Base-by-base conservation (phyloP, 2,797 vertebrate genomes). In the Toxotes lorentzi region DNA sequence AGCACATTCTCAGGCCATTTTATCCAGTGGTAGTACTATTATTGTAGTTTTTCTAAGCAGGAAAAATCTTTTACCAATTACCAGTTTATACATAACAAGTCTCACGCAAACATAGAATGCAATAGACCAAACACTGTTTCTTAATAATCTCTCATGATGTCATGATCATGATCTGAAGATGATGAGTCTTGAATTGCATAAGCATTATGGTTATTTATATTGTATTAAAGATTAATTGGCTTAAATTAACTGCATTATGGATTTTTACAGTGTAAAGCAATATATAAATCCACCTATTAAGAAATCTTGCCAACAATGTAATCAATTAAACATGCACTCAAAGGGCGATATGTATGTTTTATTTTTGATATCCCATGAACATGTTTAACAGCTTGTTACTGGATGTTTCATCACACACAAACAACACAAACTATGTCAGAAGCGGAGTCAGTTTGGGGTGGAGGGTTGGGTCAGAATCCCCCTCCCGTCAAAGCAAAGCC, bases 401-500 rank as follows among this genome's bases (percentile, higher is more conserved):
- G 40, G 21, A 16, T 65, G 17, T 60, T 65, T 11, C 11, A 43
- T 47, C 51, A 38, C 30, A 21, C 48, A 30, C 16, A 2, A n/a
- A 59, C 24, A 40, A 32, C 45, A 48, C 24, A 56, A 35, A 60
- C 68, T 34, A 27, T 24, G 9, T 21, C 27, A 48, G 1, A 1
- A 8, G 17, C 19, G 71, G 9, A 43, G 53, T 24, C 47, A 59
- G 47, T 17, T 32, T 51, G 4, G n/a, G 8, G 21, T 32, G 54
- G 27, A 11, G 21, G 35, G 0, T 34, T 30, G 47, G 30, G 60
- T 58, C 56, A 70, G 14, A 16, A 30, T 24, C 10, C 51, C 7
- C 34, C 14, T n/a, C 19, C 32, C 27, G 40, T 38, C 34, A 8
- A 48, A 65, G 38, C 54, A 6, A 76, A 8, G 19, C 60, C 82